Base-by-base conservation (phyloP, 2,113 vertebrate genomes). In the Mionectes macconnelli region DNA sequence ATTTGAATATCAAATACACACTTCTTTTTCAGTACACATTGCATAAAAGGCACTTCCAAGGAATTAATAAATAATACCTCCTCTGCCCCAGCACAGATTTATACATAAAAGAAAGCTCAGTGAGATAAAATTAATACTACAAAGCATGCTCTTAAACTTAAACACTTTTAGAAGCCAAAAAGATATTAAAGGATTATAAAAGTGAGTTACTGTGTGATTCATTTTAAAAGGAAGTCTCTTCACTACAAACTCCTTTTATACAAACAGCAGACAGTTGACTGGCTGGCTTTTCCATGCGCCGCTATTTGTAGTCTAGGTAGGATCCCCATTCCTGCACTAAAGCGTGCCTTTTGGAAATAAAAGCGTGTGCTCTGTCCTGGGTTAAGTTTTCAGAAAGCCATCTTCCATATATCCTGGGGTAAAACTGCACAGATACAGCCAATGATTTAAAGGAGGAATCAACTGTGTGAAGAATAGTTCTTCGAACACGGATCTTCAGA, bases 201-300 rank as follows among this genome's bases (percentile, higher is more conserved):
- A 60, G 73, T 79, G 69, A 96, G 80, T 96, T 97, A 98, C 91
- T 39, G 89, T 91, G 75, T 83, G 93, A 89, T 93, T 97, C 95
- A 79, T 90, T 94, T 89, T 77, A 79, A 86, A 94, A 79, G 69
- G 69, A 90, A 91, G 86, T 77, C 89, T 92, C 90, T 94, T 56
- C 78, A 6, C 96, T 93, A 94, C 81, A 59, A 83, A 88, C 40
- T 64, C 69, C 73, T 90, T 93, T 91, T 84, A 66, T 37, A 72
- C 4, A 82, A 84, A 84, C 67, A 90, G 91, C 94, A 91, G 89
- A 86, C 15, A 95, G 77, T 66, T 84, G 91, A 72, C 67, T 74
- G 63, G 68, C 81, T 80, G 60, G 75, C 86, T 91, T 53, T 53
- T 86, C 94, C 80, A 87, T 16, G 27, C 40, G 49, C 75, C 3